Evolutionary conservation across 2,113 vertebrate species (phyloP).

Genomic region (Propithecus coquereli): DNA sequence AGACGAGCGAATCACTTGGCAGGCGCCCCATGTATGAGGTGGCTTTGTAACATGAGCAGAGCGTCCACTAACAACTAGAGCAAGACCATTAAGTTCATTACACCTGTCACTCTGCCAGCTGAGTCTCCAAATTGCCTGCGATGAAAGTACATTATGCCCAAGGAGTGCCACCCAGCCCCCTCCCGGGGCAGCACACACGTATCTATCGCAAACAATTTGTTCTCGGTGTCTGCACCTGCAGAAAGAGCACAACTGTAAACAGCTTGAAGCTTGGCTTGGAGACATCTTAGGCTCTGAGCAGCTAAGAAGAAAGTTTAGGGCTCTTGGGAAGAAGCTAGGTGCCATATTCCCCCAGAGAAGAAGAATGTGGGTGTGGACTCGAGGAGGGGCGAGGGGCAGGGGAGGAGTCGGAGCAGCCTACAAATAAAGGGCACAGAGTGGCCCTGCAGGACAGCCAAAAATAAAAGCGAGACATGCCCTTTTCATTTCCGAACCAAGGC

Average conservation of each 20-base stretch:
- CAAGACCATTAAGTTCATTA: constrained; percentile 59
- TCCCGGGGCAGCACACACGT: not conserved
- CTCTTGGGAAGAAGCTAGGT: not conserved
- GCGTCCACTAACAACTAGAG: constrained; percentile 35
- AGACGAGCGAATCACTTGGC: constrained; percentile 25
- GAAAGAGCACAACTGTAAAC: constrained; percentile 13
- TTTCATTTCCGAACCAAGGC: constrained; percentile 28
- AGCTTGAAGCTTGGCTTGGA: constrained; percentile 18
- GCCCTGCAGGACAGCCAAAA: constrained; percentile 21
- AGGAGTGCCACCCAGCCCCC: constrained; percentile 34
- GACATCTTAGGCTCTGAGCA: not conserved
- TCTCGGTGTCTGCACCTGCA: constrained; percentile 53
- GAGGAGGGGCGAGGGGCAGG: not conserved
- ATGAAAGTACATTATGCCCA: constrained; percentile 61
- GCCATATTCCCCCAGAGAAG: not conserved
- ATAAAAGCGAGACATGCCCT: constrained; percentile 45
- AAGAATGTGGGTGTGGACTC: not conserved
- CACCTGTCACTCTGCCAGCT: constrained; percentile 34
- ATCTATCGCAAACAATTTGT: not conserved
- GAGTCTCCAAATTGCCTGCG: constrained; percentile 53
- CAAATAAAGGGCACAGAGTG: not conserved
- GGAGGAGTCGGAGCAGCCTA: not conserved
- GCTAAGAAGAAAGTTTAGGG: not conserved
- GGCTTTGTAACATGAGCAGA: constrained; percentile 42
- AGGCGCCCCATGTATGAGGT: not conserved